A percentile compares a stretch with the other conserved stretches of the same genome.
These are phyloP conservation scores for Sussaba pulchella DNA, from an alignment of 2,888 invertebrate genomes.

Conservation along the genomic window DNA sequence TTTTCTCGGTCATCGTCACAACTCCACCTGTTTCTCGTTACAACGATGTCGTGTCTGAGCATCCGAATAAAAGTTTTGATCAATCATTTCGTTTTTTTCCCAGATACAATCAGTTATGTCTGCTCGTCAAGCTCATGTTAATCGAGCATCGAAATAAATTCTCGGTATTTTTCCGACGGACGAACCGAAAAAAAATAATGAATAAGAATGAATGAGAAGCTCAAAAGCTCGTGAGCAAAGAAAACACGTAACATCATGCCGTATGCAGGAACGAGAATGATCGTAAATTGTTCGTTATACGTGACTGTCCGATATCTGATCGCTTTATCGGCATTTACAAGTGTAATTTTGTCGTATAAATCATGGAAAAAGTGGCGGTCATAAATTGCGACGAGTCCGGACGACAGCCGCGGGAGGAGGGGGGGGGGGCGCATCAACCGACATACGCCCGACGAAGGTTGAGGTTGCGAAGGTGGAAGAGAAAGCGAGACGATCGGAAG, in stretches of 20 bases:
- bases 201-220: slow-evolving; percentile 3
- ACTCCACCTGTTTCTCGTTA: too few species aligned
- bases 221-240: slow-evolving; percentile 29
- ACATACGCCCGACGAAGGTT: slow-evolving; percentile 24
- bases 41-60: too few species aligned
- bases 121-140: neutral
- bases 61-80: neutral
- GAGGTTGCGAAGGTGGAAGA: slow-evolving; percentile 17
- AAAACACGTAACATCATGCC: slow-evolving; percentile 44
- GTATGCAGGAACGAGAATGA: slow-evolving; percentile 51
- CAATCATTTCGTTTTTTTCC: neutral
- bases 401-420: slow-evolving; percentile 51
- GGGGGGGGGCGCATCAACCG: neutral
- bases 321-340: slow-evolving; percentile 76
- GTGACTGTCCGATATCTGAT: slow-evolving; percentile 73
- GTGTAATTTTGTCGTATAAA: slow-evolving; percentile 75
- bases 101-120: slow-evolving; percentile 1
- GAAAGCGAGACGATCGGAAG: slow-evolving; percentile 11
- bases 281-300: slow-evolving; percentile 64
- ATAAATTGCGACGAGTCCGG: slow-evolving; percentile 69
- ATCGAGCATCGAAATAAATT: slow-evolving; percentile 44
- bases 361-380: slow-evolving; percentile 73
- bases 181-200: slow-evolving; percentile 4
- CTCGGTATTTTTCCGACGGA: slow-evolving; percentile 26
- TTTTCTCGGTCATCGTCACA: too few species aligned